phyloP scores from a whole-genome alignment of 2,113 vertebrate species.

The Corythoichthys haematopterus region DNA sequence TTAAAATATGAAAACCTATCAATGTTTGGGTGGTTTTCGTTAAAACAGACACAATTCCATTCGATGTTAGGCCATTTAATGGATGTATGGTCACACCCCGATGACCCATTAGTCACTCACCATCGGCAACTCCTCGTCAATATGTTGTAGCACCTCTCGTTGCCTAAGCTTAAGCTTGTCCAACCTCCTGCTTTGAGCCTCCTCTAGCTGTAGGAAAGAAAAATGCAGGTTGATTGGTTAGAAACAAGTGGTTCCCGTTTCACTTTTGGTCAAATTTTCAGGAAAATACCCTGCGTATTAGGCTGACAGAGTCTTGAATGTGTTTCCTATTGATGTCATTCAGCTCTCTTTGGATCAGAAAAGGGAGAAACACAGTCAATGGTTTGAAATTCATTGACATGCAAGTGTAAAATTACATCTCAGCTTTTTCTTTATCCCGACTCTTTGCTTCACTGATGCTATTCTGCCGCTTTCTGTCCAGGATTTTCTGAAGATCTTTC shows the following conservation, averaged over 20 bases:
- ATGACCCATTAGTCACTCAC: slow-evolving; percentile 54
- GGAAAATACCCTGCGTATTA: slow-evolving; percentile 70
- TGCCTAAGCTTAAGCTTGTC: slow-evolving; percentile 73
- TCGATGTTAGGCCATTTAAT: too few relatives aligned
- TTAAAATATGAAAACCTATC: too few relatives aligned
- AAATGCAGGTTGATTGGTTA: too few relatives aligned
- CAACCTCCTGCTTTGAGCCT: slow-evolving; percentile 78
- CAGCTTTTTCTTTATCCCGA: slow-evolving; percentile 78
- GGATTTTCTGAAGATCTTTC: slow-evolving; percentile 84
- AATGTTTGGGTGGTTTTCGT: too few relatives aligned
- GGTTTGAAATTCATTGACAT: not conserved
- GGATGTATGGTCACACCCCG: too few relatives aligned
- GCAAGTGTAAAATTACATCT: slow-evolving; percentile 59
- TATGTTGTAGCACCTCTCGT: slow-evolving; percentile 72
- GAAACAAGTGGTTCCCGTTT: too few relatives aligned
- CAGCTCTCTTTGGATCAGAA: slow-evolving; percentile 65
- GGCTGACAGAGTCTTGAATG: slow-evolving; percentile 78
- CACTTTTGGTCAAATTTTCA: too few relatives aligned
- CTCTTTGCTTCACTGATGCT: slow-evolving; percentile 82
- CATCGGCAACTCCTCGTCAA: slow-evolving; percentile 74
- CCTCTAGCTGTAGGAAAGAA: slow-evolving; percentile 71
- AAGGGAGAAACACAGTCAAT: not conserved
- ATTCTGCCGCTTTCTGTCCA: slow-evolving; percentile 82
- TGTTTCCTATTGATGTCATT: slow-evolving; percentile 85
- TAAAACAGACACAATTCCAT: too few relatives aligned